A percentile compares a stretch with the other conserved stretches of the same genome.
These are phyloP conservation scores for Caenorhabditis panamensis DNA, from an alignment of 2,888 invertebrate genomes.

Conservation along the genomic window DNA sequence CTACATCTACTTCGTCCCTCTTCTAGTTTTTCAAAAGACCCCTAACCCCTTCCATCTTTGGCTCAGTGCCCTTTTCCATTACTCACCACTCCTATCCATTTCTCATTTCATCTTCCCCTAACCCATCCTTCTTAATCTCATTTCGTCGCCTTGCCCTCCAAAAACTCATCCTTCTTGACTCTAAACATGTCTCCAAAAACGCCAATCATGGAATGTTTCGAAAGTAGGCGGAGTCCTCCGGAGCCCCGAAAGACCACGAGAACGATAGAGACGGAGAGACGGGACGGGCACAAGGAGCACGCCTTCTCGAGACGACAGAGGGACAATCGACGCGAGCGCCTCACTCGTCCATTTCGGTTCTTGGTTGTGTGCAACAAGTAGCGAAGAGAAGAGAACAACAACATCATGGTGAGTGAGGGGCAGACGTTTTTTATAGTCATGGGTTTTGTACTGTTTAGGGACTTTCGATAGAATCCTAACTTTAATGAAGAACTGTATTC, in stretches of 20 bases:
- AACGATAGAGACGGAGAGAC: constrained; percentile 6
- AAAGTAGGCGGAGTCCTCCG: background rate
- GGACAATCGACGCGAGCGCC: background rate
- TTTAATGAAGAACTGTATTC: no score
- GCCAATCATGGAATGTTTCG: constrained; percentile 22
- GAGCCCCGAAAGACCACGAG: background rate
- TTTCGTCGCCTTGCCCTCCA: constrained; percentile 2
- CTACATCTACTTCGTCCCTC: no score
- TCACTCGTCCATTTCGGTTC: constrained; percentile 1
- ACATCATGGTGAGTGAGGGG: constrained; percentile 8
- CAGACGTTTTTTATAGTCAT: background rate
- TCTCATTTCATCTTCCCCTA: constrained; percentile 6
- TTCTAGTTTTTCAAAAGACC: no score
- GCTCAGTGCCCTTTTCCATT: background rate
- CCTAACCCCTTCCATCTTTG: no score
- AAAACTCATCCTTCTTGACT: constrained; percentile 9
- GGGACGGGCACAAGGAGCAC: constrained; percentile 1
- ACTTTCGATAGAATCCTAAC: no score
- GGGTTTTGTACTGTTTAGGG: background rate
- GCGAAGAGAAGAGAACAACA: background rate
- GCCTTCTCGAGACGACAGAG: background rate
- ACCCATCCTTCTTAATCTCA: constrained; percentile 3
- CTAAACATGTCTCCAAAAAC: constrained; percentile 1
- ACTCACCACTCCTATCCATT: constrained; percentile 13
- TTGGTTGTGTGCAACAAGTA: constrained; percentile 12